Conservation (phyloP, 2,888 invertebrate genomes). For the Eumacrocentrus americanus region DNA sequence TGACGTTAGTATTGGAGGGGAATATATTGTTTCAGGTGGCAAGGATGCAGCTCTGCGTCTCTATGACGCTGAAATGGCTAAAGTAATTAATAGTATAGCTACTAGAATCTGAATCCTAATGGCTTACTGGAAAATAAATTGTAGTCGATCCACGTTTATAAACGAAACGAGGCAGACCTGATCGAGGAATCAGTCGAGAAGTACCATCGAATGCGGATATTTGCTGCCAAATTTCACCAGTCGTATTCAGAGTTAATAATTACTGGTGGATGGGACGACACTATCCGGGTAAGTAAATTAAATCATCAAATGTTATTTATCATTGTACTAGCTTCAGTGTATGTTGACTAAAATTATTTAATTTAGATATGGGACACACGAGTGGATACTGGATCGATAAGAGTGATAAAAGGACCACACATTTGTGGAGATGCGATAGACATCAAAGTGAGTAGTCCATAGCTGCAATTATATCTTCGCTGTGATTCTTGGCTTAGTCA, state of each 20-base stretch:
- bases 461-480: neutral
- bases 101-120: no score
- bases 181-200: slow-evolving; percentile 40
- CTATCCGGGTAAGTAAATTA: slow-evolving; percentile 62
- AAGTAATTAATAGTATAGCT: no score
- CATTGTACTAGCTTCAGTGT: neutral
- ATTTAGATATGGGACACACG: slow-evolving; percentile 67
- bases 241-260: slow-evolving; percentile 61
- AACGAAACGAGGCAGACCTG: slow-evolving; percentile 40
- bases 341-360: slow-evolving; percentile 20
- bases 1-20: slow-evolving; percentile 49
- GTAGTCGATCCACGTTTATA: slow-evolving; percentile 43
- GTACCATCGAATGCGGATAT: slow-evolving; percentile 54
- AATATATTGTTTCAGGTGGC: slow-evolving; percentile 53
- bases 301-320: neutral
- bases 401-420: slow-evolving; percentile 66
- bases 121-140: slow-evolving; percentile 13
- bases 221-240: slow-evolving; percentile 63
- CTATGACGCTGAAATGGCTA: slow-evolving; percentile 53
- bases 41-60: slow-evolving; percentile 57
- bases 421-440: slow-evolving; percentile 68
- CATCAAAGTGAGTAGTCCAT: slow-evolving; percentile 61
- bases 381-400: slow-evolving; percentile 63
- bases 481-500: neutral
- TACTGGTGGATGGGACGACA: slow-evolving; percentile 67